Base-by-base conservation (phyloP, 1,140 invertebrate species). In the Hyles euphorbiae region DNA sequence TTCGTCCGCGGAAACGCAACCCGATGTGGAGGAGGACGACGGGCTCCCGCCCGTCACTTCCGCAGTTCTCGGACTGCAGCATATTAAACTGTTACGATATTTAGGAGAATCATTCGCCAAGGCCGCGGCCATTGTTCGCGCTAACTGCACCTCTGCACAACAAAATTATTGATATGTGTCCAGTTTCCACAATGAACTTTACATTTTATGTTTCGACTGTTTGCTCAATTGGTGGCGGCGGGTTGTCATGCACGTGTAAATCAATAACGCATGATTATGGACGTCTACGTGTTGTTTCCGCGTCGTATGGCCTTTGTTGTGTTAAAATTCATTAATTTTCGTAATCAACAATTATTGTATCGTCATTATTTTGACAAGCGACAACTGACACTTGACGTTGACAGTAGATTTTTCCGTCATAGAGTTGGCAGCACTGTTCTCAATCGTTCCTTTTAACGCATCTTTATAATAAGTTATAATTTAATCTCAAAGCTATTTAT, bases 1-100 rank as follows among this genome's bases (percentile, higher is more conserved):
- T n/a, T 89, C 88, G 54, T 90, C 89, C 9, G 75, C 78, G 0
- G 88, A 90, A 0, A 88, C 83, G 11, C 83, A 83, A 0, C 85
- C 87, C 8, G 87, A 89, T 0, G 84, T 87, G 0, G 85, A 84
- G 2, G 88, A 89, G 8, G 88, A 85, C 1, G 85, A 85, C 0
- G 72, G 65, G 7, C 69, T 70, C 34, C 69, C 67, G 0, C 80
- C 79, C 1, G 63, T 65, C 1, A 72, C 68, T 10, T 83, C 82
- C 0, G 63, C 74, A 56, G 68, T 82, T n/a, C 82, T 67, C 1
- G 86, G 86, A 52, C 81, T 87, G 63, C 86, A 88, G 72, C 86
- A 88, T 61, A 88, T 88, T 10, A 88, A 66, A 58, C 86, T 88
- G 58, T 81, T 83, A 2, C 70, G 70, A 65, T 88, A 88, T 75